Evolutionary conservation across 2,113 vertebrate species (phyloP), one percentile per base, ranked within the genome.

Genomic region (Odontesthes bonariensis): DNA sequence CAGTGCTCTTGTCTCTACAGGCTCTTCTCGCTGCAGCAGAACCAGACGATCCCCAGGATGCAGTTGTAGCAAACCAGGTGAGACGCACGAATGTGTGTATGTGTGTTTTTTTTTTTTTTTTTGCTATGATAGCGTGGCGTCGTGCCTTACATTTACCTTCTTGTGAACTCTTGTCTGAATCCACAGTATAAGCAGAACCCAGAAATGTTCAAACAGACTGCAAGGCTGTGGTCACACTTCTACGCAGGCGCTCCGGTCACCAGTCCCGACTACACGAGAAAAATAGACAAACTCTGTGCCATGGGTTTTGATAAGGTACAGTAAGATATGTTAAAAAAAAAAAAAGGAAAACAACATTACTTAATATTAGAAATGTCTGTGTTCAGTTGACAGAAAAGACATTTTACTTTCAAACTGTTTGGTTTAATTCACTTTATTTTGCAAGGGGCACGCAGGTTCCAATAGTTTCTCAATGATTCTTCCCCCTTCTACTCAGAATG

Each of bases 201-300:
- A 86, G 97, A 99, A 93, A 99, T 99, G 98, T 99, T 97, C 93
- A 98, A 97, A 94, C 98, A 99, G 93, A 99, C 98, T 58, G 97
- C 98, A 71, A 95, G 96, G 76, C 97, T 98, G 87, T 99, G 98
- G 98, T 96, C 97, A 74, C 96, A 99, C 44, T 95, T 98, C 90
- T 99, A 98, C 84, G 97, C 96, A 83, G 96, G 96, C 63, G 98
- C 98, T 86, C 97, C 98, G 7, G 94, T 96, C 92, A 97, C 96
- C 93, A 97, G 96, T 95, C 95, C 96, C 65, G 98, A 99, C 91
- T 99, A 97, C 94, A 97, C 95, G 81, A 95, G 96, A 93, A 99
- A 99, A 95, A 98, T 99, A 96, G 98, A 99, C 94, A 99, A 99
- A 91, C 95, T 99, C 90, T 98, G 97, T 94, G 96, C 97, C 92